Evolutionary conservation across 2,888 invertebrate genomes (phyloP), one percentile per base, ranked within the genome.

Genomic region (Euzophera pinguis): DNA sequence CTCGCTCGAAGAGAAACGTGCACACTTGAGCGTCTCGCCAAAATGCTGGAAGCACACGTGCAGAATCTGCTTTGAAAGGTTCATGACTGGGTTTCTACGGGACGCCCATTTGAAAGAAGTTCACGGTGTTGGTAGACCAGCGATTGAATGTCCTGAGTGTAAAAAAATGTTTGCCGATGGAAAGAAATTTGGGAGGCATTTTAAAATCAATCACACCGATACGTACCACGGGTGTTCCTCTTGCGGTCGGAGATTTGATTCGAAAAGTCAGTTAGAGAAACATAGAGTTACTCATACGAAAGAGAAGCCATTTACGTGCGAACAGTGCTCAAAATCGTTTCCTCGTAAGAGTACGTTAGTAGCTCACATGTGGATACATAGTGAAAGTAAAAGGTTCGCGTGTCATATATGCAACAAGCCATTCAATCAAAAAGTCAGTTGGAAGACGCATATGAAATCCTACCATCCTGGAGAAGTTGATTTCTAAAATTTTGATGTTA

Each of bases 271-370:
- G 51, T 64, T 91, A n/a, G 76, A 83, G 8, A 81, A 82, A 9
- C 91, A 92, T 57, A 73, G 81, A 69, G 75, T 88, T 1, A 78
- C 80, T 0, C 91, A 91, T 60, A 88, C 89, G 0, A 85, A 84
- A 9, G 84, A 84, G 50, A 90, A 87, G 55, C 72, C 80, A 0
- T 91, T 84, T 53, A 67, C 76, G 10, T 92, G 92, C 56, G 69
- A 73, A n/a, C 74, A 85, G 0, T 91, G 91, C 53, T 63, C 78
- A 0, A 91, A 91, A 52, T 63, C 69, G 0, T 88, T 87, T 58
- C 70, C 75, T 1, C 68, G 83, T 14, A 83, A 82, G 57, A 78
- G 78, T n/a, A 79, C 76, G 1, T 57, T 88, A 17, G 64, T 62
- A 1, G 78, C 80, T 54, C 86, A 87, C 54, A 79, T 80, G 70